Percentiles rank a stretch among this genome's conserved stretches.
These are phyloP conservation scores for Chanos chanos DNA, from an alignment of 2,797 vertebrate genomes.

Conservation along the genomic window DNA sequence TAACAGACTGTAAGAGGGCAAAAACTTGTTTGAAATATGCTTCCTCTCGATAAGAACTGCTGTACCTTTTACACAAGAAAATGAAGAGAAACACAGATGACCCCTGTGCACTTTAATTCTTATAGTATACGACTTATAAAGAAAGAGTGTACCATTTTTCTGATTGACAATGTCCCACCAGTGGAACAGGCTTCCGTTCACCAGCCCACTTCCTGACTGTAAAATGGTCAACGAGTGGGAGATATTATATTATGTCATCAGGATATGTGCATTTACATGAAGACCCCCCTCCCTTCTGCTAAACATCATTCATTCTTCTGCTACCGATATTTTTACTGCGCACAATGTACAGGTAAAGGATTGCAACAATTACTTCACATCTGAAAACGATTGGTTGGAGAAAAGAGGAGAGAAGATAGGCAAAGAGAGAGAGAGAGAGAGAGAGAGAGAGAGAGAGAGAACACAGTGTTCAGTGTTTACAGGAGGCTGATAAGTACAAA, in stretches of 20 bases:
- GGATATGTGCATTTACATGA: neutral
- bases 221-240: slow-evolving; percentile 36
- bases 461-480: slow-evolving; percentile 39
- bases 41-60: no score
- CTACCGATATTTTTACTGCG: neutral
- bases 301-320: slow-evolving; percentile 26
- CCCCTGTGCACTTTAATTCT: no score
- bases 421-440: slow-evolving; percentile 16
- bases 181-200: no score
- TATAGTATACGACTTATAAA: no score
- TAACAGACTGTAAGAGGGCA: no score
- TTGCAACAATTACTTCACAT: slow-evolving; percentile 65
- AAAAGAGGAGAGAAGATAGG: slow-evolving; percentile 13
- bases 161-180: no score
- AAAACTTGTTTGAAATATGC: no score
- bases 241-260: slow-evolving; percentile 46
- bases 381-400: slow-evolving; percentile 63
- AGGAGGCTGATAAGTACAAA: slow-evolving; percentile 28
- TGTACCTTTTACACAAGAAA: no score
- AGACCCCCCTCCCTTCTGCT: neutral
- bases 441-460: slow-evolving; percentile 13
- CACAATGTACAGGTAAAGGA: slow-evolving; percentile 43
- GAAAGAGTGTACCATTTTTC: no score
- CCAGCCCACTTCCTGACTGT: no score
- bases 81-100: no score